Evolutionary conservation across 2,888 invertebrate species (phyloP).

Genomic region (Pyrgus malvae): DNA sequence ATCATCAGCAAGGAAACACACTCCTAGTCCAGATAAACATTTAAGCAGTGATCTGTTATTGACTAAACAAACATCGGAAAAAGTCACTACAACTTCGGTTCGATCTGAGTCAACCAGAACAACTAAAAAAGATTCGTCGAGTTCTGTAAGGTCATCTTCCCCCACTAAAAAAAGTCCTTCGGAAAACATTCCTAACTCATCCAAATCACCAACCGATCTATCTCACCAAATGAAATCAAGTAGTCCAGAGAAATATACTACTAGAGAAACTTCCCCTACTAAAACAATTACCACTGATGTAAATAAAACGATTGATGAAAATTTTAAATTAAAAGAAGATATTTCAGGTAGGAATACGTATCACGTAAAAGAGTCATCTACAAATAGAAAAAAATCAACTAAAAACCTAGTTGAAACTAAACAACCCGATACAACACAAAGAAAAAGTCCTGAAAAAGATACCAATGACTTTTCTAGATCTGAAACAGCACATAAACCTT

Average conservation of each 20-base stretch:
- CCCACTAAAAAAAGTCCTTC: constrained; percentile 7
- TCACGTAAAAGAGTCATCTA: constrained; percentile 13
- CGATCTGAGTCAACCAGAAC: constrained; percentile 6
- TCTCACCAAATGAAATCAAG: not conserved
- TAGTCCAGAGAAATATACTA: constrained; percentile 5
- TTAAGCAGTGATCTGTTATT: not conserved
- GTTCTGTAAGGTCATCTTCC: constrained; percentile 5
- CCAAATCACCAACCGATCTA: constrained; percentile 4
- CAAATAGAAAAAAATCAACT: constrained; percentile 38
- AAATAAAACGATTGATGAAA: not conserved
- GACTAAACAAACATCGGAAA: constrained; percentile 6
- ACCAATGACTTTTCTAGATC: constrained; percentile 28
- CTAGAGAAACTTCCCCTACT: constrained; percentile 6
- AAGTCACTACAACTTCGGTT: not conserved
- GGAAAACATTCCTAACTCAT: not conserved
- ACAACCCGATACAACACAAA: constrained; percentile 26
- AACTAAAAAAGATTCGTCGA: constrained; percentile 7
- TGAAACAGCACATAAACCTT: not conserved
- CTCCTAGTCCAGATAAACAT: constrained; percentile 15
- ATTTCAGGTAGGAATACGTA: not conserved
- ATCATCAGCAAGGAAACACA: constrained; percentile 12
- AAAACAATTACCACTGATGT: not conserved
- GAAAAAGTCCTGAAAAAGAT: constrained; percentile 42
- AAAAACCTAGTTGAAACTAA: constrained; percentile 37
- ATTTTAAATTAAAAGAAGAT: not conserved